Conservation (phyloP, 2,888 invertebrate genomes). For the Miltochrista miniata region DNA sequence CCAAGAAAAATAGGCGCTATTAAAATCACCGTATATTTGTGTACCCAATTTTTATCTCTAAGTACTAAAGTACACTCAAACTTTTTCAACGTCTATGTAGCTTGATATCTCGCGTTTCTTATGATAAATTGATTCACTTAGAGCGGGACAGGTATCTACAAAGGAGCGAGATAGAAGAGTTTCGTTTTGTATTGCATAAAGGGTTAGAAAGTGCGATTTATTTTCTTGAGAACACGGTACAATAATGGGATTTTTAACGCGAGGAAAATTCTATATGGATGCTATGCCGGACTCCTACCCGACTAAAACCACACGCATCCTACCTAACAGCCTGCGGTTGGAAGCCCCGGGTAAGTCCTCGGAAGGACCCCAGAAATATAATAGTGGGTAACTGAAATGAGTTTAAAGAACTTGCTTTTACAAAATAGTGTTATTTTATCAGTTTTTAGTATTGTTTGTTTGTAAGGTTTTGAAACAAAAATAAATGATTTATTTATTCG, state of each 20-base stretch:
- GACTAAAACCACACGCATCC: too few species aligned
- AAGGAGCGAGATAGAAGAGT: constrained; percentile 1
- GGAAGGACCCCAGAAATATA: too few species aligned
- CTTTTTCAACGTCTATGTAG: constrained; percentile 24
- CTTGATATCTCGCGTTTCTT: constrained; percentile 31
- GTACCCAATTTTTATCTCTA: constrained; percentile 6
- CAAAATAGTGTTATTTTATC: too few species aligned
- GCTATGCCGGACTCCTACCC: too few species aligned
- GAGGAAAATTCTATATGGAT: too few species aligned
- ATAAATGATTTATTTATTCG: too few species aligned
- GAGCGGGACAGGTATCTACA: constrained; percentile 2
- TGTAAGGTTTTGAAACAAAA: too few species aligned
- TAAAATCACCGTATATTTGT: constrained; percentile 1
- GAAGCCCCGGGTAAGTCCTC: too few species aligned
- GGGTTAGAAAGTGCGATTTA: constrained; percentile 1
- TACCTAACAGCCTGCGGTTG: too few species aligned
- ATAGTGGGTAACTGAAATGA: not conserved
- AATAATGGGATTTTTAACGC: too few species aligned
- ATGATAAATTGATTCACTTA: constrained; percentile 41
- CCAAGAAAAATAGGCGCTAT: not conserved
- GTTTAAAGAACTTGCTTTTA: too few species aligned
- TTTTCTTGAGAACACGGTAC: not conserved
- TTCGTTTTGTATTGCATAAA: constrained; percentile 4
- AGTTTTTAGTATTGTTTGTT: too few species aligned
- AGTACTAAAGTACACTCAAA: constrained; percentile 6